Conservation (phyloP, 37 sponge, comb jelly and placozoan species). For the Crambe crambe region DNA sequence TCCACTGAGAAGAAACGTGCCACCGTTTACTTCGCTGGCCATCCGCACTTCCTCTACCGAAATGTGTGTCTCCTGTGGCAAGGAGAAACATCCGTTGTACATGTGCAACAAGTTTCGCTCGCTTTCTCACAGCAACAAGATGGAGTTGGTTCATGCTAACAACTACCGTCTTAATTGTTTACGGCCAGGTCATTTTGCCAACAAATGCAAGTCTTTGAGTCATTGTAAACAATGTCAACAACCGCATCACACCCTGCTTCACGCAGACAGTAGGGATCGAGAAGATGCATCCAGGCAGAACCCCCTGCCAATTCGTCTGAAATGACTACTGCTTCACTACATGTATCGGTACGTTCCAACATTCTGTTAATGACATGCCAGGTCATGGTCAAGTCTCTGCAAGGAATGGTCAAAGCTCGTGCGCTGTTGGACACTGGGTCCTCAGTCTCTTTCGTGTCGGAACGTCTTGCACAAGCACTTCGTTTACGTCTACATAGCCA, state of each 20-base stretch:
- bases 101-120: slow-evolving; percentile 27
- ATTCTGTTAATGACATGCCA: slow-evolving; percentile 45
- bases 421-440: slow-evolving; percentile 44
- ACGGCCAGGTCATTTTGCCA: slow-evolving; percentile 22
- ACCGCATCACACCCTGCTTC: slow-evolving; percentile 50
- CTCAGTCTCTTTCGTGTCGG: slow-evolving; percentile 44
- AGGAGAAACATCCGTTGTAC: slow-evolving; percentile 27
- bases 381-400: slow-evolving; percentile 24
- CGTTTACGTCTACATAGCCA: slow-evolving; percentile 13
- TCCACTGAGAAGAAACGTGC: background rate
- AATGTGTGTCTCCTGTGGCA: slow-evolving; percentile 3
- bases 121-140: slow-evolving; percentile 24
- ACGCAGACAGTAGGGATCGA: background rate
- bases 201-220: slow-evolving; percentile 33
- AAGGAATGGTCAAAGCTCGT: slow-evolving; percentile 22
- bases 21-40: background rate
- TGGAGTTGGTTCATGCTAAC: slow-evolving; percentile 7
- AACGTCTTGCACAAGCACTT: slow-evolving; percentile 20
- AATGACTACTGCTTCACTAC: background rate
- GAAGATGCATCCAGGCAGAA: background rate
- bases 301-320: background rate
- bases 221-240: slow-evolving; percentile 22
- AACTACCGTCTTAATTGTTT: slow-evolving; percentile 31
- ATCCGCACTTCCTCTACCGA: background rate
- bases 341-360: no score